These are phyloP conservation scores for Indri indri DNA, from an alignment of 2,113 vertebrate species.

Conservation along the genomic window DNA sequence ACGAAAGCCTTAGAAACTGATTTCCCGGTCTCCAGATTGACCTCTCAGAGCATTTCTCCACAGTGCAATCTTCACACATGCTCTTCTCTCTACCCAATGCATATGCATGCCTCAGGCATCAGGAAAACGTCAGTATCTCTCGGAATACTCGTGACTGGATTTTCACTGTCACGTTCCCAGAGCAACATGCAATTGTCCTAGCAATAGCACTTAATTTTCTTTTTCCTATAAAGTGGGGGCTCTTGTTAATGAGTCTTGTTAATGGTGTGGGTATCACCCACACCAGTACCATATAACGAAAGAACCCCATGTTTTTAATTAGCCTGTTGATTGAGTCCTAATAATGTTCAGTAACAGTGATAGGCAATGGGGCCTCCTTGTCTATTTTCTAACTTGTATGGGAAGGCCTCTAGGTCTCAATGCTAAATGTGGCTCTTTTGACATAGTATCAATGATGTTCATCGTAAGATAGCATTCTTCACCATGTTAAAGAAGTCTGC, in stretches of 20 bases:
- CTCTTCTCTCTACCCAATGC: neutral
- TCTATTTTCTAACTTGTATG: neutral
- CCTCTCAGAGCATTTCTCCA: neutral
- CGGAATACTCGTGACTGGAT: neutral
- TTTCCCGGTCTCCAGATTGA: neutral
- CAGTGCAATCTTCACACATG: neutral
- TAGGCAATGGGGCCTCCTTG: neutral
- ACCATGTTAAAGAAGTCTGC: neutral
- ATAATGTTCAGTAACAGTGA: neutral
- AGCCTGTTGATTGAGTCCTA: neutral
- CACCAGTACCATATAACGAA: neutral
- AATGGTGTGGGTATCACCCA: neutral
- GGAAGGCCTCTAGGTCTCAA: neutral
- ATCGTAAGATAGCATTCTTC: neutral
- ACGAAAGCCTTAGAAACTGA: neutral
- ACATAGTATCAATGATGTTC: neutral
- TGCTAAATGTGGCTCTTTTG: neutral
- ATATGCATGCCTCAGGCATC: neutral
- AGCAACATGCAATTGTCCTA: neutral
- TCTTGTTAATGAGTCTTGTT: neutral
- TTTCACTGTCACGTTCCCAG: neutral
- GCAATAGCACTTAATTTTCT: neutral
- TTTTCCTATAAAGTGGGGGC: neutral
- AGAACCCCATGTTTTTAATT: neutral
- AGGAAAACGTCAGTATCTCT: neutral